These are phyloP conservation scores for Vireo altiloquus DNA, from an alignment of 2,113 vertebrate genomes.

Conservation along the genomic window DNA sequence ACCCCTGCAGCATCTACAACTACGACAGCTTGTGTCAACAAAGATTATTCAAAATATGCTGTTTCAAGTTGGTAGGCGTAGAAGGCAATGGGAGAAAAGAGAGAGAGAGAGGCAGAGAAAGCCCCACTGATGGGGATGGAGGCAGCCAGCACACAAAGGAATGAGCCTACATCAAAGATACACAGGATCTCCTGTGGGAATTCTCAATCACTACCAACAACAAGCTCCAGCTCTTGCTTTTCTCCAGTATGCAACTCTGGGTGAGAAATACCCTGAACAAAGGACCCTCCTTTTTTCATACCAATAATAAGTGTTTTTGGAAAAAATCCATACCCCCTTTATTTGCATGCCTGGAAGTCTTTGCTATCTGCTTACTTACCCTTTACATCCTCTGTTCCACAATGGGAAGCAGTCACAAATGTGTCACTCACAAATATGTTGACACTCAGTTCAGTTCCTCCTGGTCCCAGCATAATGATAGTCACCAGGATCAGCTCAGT, in stretches of 20 bases:
- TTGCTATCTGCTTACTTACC: not conserved
- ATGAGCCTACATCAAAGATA: not conserved
- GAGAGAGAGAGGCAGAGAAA: not conserved
- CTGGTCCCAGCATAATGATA: not conserved
- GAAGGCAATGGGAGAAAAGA: not conserved
- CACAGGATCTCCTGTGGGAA: not conserved
- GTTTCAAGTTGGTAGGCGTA: not conserved
- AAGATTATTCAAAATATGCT: not conserved
- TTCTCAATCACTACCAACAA: not conserved
- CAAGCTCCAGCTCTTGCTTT: not conserved
- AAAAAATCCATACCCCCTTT: not conserved
- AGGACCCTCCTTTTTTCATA: not conserved
- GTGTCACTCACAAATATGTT: not conserved
- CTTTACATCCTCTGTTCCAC: not conserved
- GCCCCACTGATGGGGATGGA: not conserved
- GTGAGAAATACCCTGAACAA: not conserved
- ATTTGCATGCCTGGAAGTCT: not conserved
- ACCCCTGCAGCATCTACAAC: not conserved
- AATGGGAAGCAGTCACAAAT: not conserved
- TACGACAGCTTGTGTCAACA: not conserved
- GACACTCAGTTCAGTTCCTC: not conserved
- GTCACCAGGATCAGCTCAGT: not conserved
- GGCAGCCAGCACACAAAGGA: not conserved
- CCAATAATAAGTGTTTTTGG: not conserved
- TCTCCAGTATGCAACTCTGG: not conserved